phyloP scores from a whole-genome alignment of 2,113 vertebrate species.

The Hemiscyllium ocellatum region DNA sequence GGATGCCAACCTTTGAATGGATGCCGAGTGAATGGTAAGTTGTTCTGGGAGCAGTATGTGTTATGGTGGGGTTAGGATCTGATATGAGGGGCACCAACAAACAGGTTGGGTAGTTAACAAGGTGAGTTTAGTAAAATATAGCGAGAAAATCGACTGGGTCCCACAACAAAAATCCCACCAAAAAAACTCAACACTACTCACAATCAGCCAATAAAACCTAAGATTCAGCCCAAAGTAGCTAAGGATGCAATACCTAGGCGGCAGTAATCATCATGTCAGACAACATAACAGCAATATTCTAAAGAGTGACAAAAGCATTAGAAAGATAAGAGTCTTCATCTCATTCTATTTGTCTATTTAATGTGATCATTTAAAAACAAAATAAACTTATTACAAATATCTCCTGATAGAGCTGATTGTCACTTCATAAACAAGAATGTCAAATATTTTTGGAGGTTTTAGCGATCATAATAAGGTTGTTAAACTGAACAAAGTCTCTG shows the following conservation, averaged over 20 bases:
- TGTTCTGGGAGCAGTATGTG: too few relatives aligned
- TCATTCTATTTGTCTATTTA: background rate
- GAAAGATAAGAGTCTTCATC: background rate
- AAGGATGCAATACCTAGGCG: background rate
- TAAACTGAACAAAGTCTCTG: background rate
- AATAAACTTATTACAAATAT: background rate
- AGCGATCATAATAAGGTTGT: background rate
- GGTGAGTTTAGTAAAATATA: too few relatives aligned
- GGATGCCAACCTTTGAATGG: too few relatives aligned
- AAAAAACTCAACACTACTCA: too few relatives aligned
- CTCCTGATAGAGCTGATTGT: background rate
- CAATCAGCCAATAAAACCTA: too few relatives aligned
- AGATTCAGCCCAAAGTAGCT: background rate
- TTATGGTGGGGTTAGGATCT: too few relatives aligned
- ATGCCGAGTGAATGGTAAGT: too few relatives aligned
- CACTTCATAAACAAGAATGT: background rate
- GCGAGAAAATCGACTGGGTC: too few relatives aligned
- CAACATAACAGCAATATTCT: background rate
- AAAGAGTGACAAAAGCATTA: background rate
- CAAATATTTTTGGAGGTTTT: background rate
- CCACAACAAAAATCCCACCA: too few relatives aligned
- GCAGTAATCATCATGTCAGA: background rate
- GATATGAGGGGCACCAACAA: too few relatives aligned
- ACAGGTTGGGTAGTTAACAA: too few relatives aligned
- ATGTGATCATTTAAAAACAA: background rate